A percentile compares a stretch with the other conserved stretches of the same genome.
These are phyloP conservation scores for Plebejus argus DNA, from an alignment of 2,888 invertebrate species.

Conservation along the genomic window DNA sequence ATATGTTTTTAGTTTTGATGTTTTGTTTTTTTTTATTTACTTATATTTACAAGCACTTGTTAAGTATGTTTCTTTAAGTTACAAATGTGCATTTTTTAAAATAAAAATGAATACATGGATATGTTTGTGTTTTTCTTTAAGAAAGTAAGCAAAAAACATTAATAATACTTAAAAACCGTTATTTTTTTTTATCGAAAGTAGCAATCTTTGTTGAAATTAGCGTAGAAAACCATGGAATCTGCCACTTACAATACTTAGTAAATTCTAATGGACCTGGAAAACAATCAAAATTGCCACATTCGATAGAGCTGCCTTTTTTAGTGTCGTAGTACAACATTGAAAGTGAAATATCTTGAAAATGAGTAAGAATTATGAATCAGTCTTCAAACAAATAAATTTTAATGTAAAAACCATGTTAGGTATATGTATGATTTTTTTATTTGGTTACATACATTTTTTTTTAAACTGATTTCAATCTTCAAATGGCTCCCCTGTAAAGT, in stretches of 20 bases:
- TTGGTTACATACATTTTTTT: neutral
- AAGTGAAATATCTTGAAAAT: conserved; percentile 2
- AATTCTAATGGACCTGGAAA: too few relatives aligned
- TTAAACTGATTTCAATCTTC: conserved; percentile 8
- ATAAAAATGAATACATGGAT: too few relatives aligned
- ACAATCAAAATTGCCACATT: too few relatives aligned
- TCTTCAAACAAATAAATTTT: neutral
- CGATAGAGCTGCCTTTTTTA: neutral
- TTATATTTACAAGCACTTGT: too few relatives aligned
- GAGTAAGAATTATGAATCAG: conserved; percentile 4
- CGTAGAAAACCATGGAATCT: neutral
- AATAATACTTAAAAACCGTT: neutral
- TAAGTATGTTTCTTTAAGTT: too few relatives aligned
- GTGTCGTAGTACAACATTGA: neutral
- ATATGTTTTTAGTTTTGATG: too few relatives aligned
- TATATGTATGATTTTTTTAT: neutral
- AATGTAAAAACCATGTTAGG: neutral
- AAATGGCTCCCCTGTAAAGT: neutral
- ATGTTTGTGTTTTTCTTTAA: too few relatives aligned
- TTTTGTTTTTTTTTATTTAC: too few relatives aligned
- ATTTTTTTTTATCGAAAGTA: neutral
- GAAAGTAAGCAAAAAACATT: neutral
- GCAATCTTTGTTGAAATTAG: neutral
- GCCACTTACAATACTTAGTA: too few relatives aligned
- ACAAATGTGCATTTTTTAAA: too few relatives aligned